Evolutionary conservation across 2,888 invertebrate species (phyloP), one percentile per base, ranked within the genome.

Genomic region (Aricia artaxerxes): DNA sequence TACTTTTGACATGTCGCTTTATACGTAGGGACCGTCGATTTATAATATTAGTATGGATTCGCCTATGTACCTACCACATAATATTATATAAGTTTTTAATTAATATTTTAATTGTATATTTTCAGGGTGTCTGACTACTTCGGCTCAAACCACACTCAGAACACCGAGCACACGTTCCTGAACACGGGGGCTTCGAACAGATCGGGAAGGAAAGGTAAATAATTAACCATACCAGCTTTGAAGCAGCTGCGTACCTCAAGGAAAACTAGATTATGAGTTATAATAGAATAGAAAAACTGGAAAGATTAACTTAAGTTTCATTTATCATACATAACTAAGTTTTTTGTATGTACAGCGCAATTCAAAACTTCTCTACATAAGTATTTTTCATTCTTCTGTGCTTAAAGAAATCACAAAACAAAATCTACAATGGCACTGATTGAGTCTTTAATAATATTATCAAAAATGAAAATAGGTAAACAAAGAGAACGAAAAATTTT

Each of bases 71-170:
- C 53, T 53, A 53, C 11, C 9, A 53, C 16, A 35, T 35, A 35
- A 60, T 1, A 2, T 57, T 16, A 6, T 60, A 60, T 60, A 60
- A 60, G 61, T 64, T 35, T 64, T 35, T 24, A 40, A 40, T 31
- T 69, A 35, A 69, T 69, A 38, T 38, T 69, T 35, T 16, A 38
- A 13, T 38, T 69, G 13, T 35, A 73, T 73, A 57, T 75, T 73
- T 89, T 16, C 88, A 94, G 94, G 60, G 85, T 86, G 49, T 93
- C 94, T 0, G 93, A 94, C 79, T 94, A 94, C 83, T 91, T 89
- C 79, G 89, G 89, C 2, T 87, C 90, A 1, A 90, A 88, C 79
- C 90, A 91, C 80, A 92, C 94, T 2, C 93, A 93, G 83, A 90
- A 90, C 16, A 94, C 94, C 0, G 92, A 92, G 61, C 86, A 93